phyloP scores from a whole-genome alignment of 1,140 invertebrate genomes.

The Drosophila mayri region DNA sequence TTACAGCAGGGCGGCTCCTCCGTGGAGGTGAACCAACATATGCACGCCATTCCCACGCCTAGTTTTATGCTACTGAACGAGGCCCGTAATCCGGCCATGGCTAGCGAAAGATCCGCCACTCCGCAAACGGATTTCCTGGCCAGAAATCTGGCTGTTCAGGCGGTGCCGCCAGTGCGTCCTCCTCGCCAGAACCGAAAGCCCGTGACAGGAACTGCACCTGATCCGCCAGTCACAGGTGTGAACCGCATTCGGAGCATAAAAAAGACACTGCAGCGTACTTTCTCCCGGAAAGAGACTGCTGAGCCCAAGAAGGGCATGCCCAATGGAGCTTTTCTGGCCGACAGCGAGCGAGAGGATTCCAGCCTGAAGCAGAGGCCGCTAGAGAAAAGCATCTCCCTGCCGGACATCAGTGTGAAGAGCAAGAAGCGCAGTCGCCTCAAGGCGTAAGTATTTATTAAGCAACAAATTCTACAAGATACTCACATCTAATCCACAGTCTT shows the following conservation, averaged over 20 bases:
- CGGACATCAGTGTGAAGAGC: conserved; percentile 91
- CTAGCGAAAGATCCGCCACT: conserved; percentile 39
- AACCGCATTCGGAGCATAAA: conserved; percentile 85
- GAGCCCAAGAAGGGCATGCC: conserved; percentile 85
- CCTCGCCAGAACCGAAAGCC: conserved; percentile 78
- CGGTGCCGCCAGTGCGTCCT: conserved; percentile 65
- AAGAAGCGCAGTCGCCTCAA: conserved; percentile 89
- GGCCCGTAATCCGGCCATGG: conserved; percentile 57
- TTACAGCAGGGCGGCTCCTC: conserved; percentile 88
- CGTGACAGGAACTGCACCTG: conserved; percentile 7
- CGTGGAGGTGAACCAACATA: conserved; percentile 85
- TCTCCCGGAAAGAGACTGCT: conserved; percentile 86
- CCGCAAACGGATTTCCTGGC: conserved; percentile 83
- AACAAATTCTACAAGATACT: neutral
- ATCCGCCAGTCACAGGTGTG: conserved; percentile 36
- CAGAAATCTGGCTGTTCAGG: conserved; percentile 61
- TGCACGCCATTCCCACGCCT: conserved; percentile 75
- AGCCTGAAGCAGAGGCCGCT: conserved; percentile 85
- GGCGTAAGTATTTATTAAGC: conserved; percentile 87
- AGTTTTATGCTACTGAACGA: conserved; percentile 68
- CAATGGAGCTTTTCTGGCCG: conserved; percentile 87
- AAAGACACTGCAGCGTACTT: conserved; percentile 86
- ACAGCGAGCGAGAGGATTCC: conserved; percentile 63
- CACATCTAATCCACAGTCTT: conserved; percentile 62
- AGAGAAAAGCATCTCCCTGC: conserved; percentile 92